Conservation (phyloP, 1,140 invertebrate species). For the Sarcophaga bullata region DNA sequence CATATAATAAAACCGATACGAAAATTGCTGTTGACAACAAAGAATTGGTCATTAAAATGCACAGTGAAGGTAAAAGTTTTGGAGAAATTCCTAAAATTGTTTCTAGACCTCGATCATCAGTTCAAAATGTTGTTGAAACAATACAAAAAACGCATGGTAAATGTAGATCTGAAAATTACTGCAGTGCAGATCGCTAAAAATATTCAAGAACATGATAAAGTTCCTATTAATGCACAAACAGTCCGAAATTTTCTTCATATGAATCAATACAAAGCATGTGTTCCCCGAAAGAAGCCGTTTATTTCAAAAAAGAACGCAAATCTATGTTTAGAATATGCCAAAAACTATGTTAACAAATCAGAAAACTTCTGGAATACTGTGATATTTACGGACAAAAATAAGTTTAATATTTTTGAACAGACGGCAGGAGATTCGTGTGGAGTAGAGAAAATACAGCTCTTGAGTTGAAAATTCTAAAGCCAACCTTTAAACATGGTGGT, state of each 20-base stretch:
- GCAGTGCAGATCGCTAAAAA: slow-evolving; percentile 19
- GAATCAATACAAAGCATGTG: slow-evolving; percentile 25
- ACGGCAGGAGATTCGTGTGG: too few species aligned
- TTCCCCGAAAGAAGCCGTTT: slow-evolving; percentile 31
- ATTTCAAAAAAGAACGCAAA: slow-evolving; percentile 42
- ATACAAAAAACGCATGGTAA: slow-evolving; percentile 12
- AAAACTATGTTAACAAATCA: too few species aligned
- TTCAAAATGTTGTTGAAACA: slow-evolving; percentile 20
- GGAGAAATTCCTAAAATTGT: slow-evolving; percentile 12
- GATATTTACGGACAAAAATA: too few species aligned
- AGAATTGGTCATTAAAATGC: slow-evolving; percentile 20
- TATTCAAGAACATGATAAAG: slow-evolving; percentile 27
- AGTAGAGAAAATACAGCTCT: too few species aligned
- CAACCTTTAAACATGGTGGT: too few species aligned
- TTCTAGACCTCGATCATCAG: not conserved
- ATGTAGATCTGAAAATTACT: slow-evolving; percentile 1
- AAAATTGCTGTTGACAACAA: slow-evolving; percentile 13
- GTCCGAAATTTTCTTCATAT: slow-evolving; percentile 28
- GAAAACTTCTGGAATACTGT: too few species aligned
- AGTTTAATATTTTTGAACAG: too few species aligned
- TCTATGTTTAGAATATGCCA: slow-evolving; percentile 43
- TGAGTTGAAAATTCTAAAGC: too few species aligned
- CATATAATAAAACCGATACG: not conserved
- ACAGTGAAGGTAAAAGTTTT: slow-evolving; percentile 18
- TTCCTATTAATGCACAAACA: slow-evolving; percentile 23